Evolutionary conservation across 2,797 vertebrate species (phyloP).

Genomic region (Malacoraja senta): DNA sequence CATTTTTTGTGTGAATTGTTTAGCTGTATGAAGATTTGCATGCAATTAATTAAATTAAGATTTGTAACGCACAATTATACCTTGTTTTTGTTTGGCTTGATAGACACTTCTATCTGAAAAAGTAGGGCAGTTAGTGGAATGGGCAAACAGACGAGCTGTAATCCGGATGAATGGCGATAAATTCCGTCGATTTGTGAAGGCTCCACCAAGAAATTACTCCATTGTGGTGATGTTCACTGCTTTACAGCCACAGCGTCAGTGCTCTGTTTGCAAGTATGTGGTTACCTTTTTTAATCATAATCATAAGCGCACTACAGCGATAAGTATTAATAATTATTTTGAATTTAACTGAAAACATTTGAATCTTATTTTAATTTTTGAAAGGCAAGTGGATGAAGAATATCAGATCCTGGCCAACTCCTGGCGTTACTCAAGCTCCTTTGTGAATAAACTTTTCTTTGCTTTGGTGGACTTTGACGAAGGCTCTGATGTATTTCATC

Average conservation of each 20-base stretch:
- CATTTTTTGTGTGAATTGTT: too few species aligned
- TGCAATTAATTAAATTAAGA: not conserved
- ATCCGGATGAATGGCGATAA: constrained; percentile 93
- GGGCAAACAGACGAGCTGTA: constrained; percentile 81
- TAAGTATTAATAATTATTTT: not conserved
- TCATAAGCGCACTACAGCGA: not conserved
- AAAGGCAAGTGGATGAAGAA: constrained; percentile 92
- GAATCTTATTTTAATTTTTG: constrained; percentile 41
- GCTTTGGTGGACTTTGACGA: constrained; percentile 93
- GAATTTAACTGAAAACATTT: constrained; percentile 35
- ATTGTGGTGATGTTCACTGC: constrained; percentile 95
- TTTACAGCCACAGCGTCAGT: constrained; percentile 88
- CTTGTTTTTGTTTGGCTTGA: constrained; percentile 40
- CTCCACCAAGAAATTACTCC: constrained; percentile 88
- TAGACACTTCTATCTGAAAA: constrained; percentile 90
- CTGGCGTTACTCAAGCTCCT: constrained; percentile 94
- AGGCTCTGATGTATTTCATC: constrained; percentile 94
- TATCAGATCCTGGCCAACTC: constrained; percentile 93
- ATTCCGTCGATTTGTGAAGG: constrained; percentile 84
- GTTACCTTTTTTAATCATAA: constrained; percentile 31
- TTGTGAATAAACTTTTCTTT: constrained; percentile 92
- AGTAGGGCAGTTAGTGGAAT: constrained; percentile 88
- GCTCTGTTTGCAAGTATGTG: constrained; percentile 84
- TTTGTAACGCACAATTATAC: not conserved
- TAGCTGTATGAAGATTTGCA: not conserved